A percentile compares a stretch with the other conserved stretches of the same genome.
These are phyloP conservation scores for Drosophila teissieri DNA, from an alignment of 1,140 invertebrate species.

Conservation along the genomic window DNA sequence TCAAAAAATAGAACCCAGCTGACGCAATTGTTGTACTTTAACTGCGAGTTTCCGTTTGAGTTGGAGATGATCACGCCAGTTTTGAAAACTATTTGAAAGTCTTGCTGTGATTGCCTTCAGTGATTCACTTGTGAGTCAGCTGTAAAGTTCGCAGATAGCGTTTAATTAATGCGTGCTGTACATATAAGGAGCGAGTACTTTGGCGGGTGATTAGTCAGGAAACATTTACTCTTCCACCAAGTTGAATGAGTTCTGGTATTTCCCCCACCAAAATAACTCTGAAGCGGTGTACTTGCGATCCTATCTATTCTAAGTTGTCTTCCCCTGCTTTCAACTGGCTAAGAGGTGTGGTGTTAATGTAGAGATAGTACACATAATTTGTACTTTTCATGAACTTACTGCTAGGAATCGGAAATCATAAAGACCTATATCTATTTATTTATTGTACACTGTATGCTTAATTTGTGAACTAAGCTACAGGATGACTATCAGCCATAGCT, in stretches of 20 bases:
- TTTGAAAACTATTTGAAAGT: conserved; percentile 29
- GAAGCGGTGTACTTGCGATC: neutral
- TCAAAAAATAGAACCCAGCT: neutral
- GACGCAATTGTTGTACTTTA: neutral
- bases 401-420: no score
- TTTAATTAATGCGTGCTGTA: conserved; percentile 1
- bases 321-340: no score
- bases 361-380: neutral
- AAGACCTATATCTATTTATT: no score
- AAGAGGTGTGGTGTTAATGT: neutral
- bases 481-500: no score
- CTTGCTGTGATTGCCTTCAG: neutral
- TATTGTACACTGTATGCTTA: no score
- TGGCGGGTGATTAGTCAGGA: conserved; percentile 25
- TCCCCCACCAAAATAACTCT: neutral
- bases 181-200: conserved; percentile 12
- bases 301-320: neutral
- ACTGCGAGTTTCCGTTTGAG: neutral
- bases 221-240: neutral
- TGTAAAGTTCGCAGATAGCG: conserved; percentile 17
- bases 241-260: neutral
- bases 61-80: neutral
- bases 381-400: neutral
- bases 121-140: conserved; percentile 31
- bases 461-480: no score